A percentile compares a stretch with the other conserved stretches of the same genome.
These are phyloP conservation scores for Lontra canadensis DNA, from an alignment of 2,113 vertebrate genomes.

Conservation along the genomic window DNA sequence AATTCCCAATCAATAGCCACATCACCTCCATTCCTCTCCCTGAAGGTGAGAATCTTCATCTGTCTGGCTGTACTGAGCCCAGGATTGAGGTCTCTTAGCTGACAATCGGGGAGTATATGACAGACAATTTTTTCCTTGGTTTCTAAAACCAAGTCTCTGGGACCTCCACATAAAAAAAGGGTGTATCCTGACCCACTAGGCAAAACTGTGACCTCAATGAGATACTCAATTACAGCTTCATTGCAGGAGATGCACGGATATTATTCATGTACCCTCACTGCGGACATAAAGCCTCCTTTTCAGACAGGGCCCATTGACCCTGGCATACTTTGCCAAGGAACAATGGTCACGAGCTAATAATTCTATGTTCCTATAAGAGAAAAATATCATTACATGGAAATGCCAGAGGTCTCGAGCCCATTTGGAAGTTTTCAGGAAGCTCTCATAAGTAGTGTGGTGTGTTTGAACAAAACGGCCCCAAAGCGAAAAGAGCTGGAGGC, in stretches of 20 bases:
- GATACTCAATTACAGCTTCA: constrained; percentile 15
- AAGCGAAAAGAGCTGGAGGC: background rate
- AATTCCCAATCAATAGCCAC: background rate
- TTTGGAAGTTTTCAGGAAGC: constrained; percentile 19
- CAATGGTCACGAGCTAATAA: background rate
- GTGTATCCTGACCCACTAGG: background rate
- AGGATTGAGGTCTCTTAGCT: background rate
- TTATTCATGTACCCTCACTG: background rate
- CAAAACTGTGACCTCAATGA: constrained; percentile 18
- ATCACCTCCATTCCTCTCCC: background rate
- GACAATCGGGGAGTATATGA: background rate
- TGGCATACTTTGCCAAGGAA: background rate
- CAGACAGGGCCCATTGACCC: background rate
- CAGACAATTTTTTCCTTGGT: background rate
- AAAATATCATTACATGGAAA: background rate
- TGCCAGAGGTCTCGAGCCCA: background rate
- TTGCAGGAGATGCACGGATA: background rate
- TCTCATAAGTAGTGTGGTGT: background rate
- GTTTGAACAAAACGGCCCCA: background rate
- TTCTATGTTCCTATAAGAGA: background rate
- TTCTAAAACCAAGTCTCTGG: background rate
- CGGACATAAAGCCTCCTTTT: background rate
- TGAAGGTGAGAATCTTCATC: background rate
- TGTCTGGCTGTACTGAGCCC: background rate
- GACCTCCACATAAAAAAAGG: background rate